These are phyloP conservation scores for Neodon shergylaensis DNA, from an alignment of 2,113 vertebrate species.

Conservation along the genomic window DNA sequence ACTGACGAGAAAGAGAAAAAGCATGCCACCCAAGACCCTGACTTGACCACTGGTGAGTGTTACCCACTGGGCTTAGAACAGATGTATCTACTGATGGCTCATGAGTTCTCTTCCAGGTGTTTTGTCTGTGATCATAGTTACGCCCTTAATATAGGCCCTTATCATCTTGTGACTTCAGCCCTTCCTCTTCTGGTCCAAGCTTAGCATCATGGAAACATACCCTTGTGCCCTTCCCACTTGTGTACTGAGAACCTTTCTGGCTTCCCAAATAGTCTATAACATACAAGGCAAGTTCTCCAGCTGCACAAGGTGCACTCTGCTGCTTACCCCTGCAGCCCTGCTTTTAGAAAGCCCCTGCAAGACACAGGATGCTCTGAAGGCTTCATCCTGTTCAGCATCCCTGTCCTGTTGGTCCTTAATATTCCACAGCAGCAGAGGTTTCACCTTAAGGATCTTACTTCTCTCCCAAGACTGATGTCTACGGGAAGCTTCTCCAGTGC, in stretches of 20 bases:
- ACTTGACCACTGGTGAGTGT: slow-evolving; percentile 17
- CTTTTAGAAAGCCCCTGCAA: neutral
- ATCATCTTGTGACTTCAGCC: neutral
- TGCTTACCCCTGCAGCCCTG: neutral
- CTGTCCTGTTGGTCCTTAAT: neutral
- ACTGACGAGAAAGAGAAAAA: neutral
- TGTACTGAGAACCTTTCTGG: neutral
- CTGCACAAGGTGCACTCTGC: neutral
- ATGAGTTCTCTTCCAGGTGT: neutral
- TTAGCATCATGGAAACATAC: neutral
- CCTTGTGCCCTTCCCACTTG: neutral
- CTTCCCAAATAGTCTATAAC: neutral
- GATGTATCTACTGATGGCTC: neutral
- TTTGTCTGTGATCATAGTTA: neutral
- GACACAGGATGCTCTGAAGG: neutral
- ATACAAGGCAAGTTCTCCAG: neutral
- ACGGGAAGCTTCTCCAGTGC: neutral
- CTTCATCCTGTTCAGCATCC: neutral
- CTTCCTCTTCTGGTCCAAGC: neutral
- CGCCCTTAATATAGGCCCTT: neutral
- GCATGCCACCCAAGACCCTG: slow-evolving; percentile 10
- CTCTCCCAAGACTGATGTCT: neutral
- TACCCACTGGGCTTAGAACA: neutral
- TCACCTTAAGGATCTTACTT: neutral
- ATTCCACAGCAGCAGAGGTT: neutral